Conservation (phyloP, 2,113 vertebrate species). For the Herpetotheres cachinnans region DNA sequence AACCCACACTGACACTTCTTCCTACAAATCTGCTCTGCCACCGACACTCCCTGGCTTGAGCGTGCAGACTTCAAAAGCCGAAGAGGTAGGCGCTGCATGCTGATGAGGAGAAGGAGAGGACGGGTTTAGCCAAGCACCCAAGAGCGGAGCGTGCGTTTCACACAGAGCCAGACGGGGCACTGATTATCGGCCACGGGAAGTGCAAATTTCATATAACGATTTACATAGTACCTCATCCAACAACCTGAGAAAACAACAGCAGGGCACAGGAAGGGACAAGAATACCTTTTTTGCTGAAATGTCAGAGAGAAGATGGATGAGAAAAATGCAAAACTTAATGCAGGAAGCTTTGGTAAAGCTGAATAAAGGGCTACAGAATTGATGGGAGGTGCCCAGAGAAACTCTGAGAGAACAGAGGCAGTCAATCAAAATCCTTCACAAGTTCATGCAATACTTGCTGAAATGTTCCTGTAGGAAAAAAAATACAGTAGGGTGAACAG, state of each 20-base stretch:
- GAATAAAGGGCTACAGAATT: neutral
- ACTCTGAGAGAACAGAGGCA: neutral
- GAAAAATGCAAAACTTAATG: constrained; percentile 16
- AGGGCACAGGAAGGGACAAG: neutral
- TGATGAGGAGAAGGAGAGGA: neutral
- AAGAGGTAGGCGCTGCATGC: neutral
- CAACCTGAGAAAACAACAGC: neutral
- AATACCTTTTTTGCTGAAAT: neutral
- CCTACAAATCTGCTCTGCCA: neutral
- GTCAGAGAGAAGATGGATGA: neutral
- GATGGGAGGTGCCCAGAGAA: neutral
- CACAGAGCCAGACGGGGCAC: fast-evolving
- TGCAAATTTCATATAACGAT: neutral
- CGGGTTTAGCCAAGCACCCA: fast-evolving
- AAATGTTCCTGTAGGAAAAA: neutral
- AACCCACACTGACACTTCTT: neutral
- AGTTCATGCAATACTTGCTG: neutral
- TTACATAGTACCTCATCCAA: neutral
- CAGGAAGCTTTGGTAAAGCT: neutral
- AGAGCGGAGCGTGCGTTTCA: fast-evolving
- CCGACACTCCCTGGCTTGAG: neutral
- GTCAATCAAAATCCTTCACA: neutral
- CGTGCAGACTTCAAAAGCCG: neutral
- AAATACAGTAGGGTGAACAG: neutral
- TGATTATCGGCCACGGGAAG: neutral